A percentile compares a stretch with the other conserved stretches of the same genome.
Conservation (phyloP, 1,140 invertebrate genomes). For the Fopius arisanus region DNA sequence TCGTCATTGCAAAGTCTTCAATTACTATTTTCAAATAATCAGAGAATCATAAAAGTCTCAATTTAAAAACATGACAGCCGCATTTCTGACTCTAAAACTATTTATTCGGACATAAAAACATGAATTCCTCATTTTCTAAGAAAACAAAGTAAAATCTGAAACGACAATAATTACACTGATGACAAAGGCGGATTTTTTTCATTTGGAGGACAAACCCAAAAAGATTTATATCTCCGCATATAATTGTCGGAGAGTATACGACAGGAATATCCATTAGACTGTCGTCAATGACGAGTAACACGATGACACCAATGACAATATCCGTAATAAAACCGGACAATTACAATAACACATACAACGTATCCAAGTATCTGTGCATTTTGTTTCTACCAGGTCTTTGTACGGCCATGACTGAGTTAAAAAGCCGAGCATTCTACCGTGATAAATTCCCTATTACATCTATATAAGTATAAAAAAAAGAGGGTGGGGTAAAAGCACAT, state of each 20-base stretch:
- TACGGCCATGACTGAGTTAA: conserved; percentile 61
- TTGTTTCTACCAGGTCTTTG: background rate
- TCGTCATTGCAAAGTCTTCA: no score
- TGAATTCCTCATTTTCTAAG: no score
- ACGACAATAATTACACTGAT: background rate
- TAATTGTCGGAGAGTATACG: background rate
- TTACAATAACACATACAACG: background rate
- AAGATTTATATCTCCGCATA: background rate
- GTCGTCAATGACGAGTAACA: background rate
- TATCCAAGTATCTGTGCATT: background rate
- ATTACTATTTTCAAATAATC: no score
- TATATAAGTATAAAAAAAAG: conserved; percentile 13
- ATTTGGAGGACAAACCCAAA: background rate
- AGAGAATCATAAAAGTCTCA: no score
- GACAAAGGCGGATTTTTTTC: background rate
- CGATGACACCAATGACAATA: background rate
- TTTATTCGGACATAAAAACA: no score
- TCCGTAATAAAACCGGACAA: background rate
- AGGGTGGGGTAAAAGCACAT: conserved; percentile 15
- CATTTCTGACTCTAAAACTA: no score
- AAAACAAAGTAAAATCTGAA: background rate
- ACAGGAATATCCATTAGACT: background rate
- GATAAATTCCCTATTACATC: conserved; percentile 53
- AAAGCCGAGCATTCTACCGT: conserved; percentile 59
- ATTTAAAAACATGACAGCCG: no score